Conservation (phyloP, 1,140 invertebrate genomes). For the Musca domestica region DNA sequence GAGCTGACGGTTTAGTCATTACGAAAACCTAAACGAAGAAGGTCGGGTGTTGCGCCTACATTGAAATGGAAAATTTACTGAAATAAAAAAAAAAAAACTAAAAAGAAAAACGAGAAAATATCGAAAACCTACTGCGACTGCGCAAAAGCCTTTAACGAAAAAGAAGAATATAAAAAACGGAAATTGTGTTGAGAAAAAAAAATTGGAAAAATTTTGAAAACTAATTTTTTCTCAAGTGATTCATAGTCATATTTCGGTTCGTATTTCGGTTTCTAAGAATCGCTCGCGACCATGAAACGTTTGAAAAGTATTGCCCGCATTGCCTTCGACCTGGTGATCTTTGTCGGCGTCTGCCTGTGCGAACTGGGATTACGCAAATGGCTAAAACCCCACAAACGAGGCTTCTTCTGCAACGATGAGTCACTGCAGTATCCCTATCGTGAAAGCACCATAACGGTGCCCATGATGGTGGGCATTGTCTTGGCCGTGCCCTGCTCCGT, state of each 20-base stretch:
- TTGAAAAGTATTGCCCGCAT: constrained; percentile 6
- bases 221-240: too few relatives aligned
- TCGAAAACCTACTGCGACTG: background rate
- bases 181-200: too few relatives aligned
- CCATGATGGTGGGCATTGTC: constrained; percentile 28
- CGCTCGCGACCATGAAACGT: background rate
- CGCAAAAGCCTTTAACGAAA: background rate
- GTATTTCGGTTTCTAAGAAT: too few relatives aligned
- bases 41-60: too few relatives aligned
- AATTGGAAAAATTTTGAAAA: too few relatives aligned
- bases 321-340: constrained; percentile 41
- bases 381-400: constrained; percentile 75
- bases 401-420: constrained; percentile 95
- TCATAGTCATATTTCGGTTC: too few relatives aligned
- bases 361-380: constrained; percentile 33
- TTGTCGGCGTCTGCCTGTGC: constrained; percentile 33
- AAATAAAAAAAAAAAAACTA: too few relatives aligned
- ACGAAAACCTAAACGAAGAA: too few relatives aligned
- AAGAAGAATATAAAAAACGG: background rate
- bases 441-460: constrained; percentile 65
- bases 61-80: too few relatives aligned
- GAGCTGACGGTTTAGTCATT: too few relatives aligned
- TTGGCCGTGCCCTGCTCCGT: constrained; percentile 36
- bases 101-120: too few relatives aligned
- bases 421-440: constrained; percentile 81